Evolutionary conservation across 2,113 vertebrate species (phyloP).

Genomic region (Lagopus leucura): DNA sequence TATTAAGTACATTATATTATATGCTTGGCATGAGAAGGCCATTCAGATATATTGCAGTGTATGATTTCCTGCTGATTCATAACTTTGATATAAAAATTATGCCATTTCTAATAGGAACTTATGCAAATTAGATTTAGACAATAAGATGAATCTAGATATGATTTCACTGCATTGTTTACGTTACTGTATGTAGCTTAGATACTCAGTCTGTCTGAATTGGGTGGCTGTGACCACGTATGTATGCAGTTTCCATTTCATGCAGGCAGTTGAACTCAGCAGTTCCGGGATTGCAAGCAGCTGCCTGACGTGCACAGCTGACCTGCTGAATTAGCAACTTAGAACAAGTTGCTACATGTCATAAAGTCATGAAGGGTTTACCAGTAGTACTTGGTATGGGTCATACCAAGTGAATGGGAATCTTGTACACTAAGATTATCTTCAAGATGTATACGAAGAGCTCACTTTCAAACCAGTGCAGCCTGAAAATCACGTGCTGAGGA

Average conservation of each 20-base stretch:
- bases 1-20: background rate
- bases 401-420: background rate
- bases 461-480: too few relatives aligned
- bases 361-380: background rate
- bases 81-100: background rate
- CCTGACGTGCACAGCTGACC: background rate
- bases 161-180: background rate
- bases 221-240: background rate
- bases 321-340: background rate
- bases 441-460: too few relatives aligned
- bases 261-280: background rate
- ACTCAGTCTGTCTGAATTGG: background rate
- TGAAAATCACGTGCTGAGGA: too few relatives aligned
- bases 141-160: background rate
- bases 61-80: background rate
- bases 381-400: background rate
- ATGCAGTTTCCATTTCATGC: background rate
- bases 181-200: background rate
- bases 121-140: background rate
- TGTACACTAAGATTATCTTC: background rate
- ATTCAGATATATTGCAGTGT: background rate
- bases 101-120: background rate
- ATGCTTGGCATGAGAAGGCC: background rate
- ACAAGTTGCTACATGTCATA: background rate
- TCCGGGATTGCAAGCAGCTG: background rate